Conservation (phyloP, 2,797 vertebrate species). For the Triplophysa yarkandensis region DNA sequence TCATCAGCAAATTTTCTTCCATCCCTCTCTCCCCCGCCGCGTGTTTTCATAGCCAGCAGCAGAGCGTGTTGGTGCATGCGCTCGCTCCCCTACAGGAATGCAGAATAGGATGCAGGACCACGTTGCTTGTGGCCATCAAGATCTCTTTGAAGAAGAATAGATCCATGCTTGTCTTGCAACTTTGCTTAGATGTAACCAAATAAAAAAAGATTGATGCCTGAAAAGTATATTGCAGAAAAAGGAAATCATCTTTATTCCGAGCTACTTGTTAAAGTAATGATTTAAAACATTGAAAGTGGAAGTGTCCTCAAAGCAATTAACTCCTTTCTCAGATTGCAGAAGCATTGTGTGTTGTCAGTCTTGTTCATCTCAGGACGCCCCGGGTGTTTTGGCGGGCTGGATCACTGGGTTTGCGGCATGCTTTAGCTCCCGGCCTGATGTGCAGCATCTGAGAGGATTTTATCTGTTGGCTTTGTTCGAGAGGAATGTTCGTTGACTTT, state of each 20-base stretch:
- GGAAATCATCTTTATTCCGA: too few species aligned
- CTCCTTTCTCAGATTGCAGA: not conserved
- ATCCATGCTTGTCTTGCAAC: constrained; percentile 5
- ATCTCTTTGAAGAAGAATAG: constrained; percentile 34
- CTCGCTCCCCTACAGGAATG: constrained; percentile 52
- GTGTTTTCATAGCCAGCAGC: constrained; percentile 51
- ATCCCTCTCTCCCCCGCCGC: not conserved
- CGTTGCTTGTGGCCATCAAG: constrained; percentile 45
- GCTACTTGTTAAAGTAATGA: not conserved
- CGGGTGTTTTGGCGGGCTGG: constrained; percentile 4
- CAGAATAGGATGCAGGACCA: constrained; percentile 45
- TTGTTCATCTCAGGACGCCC: constrained; percentile 22
- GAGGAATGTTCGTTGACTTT: constrained; percentile 43
- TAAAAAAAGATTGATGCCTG: too few species aligned
- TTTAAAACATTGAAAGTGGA: not conserved
- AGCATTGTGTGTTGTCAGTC: constrained; percentile 11
- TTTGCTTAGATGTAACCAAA: too few species aligned
- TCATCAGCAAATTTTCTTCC: not conserved
- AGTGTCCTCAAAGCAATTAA: not conserved
- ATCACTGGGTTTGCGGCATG: constrained; percentile 25
- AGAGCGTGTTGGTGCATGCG: constrained; percentile 50
- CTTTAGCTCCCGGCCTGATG: constrained; percentile 25
- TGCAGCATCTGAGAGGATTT: constrained; percentile 16
- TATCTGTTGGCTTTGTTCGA: constrained; percentile 30
- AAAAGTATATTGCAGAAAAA: too few species aligned